phyloP scores from a whole-genome alignment of 2,113 vertebrate genomes.

The Colinus virginianus region DNA sequence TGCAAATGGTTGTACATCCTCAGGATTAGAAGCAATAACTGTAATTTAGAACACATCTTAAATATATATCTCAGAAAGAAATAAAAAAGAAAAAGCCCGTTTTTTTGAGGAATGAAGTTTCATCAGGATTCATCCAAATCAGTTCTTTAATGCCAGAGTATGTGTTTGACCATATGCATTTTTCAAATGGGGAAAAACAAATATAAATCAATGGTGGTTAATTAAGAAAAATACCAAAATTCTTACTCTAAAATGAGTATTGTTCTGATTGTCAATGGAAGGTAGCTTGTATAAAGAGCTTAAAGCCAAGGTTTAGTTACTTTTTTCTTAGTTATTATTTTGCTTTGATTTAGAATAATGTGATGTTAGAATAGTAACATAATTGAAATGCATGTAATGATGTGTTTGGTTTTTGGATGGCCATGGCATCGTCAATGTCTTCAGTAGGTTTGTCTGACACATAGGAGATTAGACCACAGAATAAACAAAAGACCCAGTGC shows the following conservation, averaged over 20 bases:
- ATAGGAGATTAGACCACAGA: neutral
- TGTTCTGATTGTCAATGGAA: neutral
- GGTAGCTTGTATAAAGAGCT: neutral
- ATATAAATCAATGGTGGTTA: neutral
- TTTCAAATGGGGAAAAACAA: neutral
- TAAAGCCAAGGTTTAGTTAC: neutral
- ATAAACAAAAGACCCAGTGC: conserved; percentile 6
- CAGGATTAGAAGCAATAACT: neutral
- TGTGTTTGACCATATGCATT: conserved; percentile 13
- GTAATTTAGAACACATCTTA: neutral
- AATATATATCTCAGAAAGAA: neutral
- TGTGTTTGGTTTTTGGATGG: neutral
- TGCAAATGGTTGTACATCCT: neutral
- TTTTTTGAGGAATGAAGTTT: neutral
- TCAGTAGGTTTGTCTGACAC: neutral
- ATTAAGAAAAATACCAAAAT: neutral
- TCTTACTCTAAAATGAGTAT: neutral
- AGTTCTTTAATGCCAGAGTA: conserved; percentile 60
- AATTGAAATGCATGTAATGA: neutral
- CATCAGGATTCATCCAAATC: conserved; percentile 12
- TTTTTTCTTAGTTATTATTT: neutral
- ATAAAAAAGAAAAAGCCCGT: neutral
- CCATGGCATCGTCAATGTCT: neutral
- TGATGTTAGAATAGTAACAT: neutral
- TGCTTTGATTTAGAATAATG: neutral